These are phyloP conservation scores for Urocolius indicus DNA, from an alignment of 2,113 vertebrate genomes.

Conservation along the genomic window DNA sequence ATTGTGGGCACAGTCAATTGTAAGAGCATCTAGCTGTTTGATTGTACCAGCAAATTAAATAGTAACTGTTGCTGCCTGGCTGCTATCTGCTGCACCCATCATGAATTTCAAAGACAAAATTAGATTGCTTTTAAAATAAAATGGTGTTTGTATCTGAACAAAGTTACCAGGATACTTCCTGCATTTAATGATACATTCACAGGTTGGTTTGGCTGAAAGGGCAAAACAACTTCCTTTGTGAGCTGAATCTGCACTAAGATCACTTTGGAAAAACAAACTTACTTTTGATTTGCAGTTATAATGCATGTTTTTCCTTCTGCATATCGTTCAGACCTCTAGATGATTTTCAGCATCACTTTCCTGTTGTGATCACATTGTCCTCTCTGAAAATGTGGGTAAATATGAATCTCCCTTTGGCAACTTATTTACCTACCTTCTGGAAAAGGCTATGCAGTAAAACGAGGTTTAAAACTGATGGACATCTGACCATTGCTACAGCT, in stretches of 20 bases:
- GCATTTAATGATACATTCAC: neutral
- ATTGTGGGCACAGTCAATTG: conserved; percentile 64
- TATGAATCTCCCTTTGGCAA: neutral
- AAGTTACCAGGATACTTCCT: neutral
- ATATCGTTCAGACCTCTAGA: rapidly evolving
- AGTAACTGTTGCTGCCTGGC: conserved; percentile 41
- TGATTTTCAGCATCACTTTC: neutral
- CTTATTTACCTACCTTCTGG: neutral
- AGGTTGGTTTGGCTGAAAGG: neutral
- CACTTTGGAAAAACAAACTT: neutral
- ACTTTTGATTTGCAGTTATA: neutral
- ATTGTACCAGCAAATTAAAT: conserved; percentile 67
- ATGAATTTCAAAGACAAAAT: neutral
- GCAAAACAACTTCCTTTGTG: neutral
- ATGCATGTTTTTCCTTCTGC: neutral
- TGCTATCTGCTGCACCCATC: conserved; percentile 12
- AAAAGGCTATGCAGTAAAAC: neutral
- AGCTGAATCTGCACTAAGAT: neutral
- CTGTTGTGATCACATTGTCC: rapidly evolving
- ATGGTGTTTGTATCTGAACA: neutral
- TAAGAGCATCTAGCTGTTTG: conserved; percentile 48
- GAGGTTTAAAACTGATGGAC: neutral
- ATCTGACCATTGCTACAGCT: neutral
- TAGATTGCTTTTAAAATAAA: conserved; percentile 5
- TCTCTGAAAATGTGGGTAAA: neutral